A percentile compares a stretch with the other conserved stretches of the same genome.
Conservation (phyloP, 2,888 invertebrate species). For the Mongoloraphidia duomilia region DNA sequence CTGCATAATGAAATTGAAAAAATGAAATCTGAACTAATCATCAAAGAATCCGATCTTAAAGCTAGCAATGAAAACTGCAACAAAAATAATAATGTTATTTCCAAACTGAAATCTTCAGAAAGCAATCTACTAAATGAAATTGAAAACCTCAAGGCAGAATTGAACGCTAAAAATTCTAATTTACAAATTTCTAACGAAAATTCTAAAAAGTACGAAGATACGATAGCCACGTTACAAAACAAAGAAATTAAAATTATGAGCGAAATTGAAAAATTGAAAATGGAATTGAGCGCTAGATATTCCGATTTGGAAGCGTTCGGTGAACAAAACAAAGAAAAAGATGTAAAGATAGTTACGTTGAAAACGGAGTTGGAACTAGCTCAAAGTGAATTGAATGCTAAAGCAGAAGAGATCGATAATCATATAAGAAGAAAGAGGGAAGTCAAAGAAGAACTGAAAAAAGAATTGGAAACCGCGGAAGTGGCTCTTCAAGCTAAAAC, state of each 20-base stretch:
- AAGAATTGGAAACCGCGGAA: slow-evolving; percentile 25
- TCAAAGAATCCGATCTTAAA: too few species aligned
- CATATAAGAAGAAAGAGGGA: slow-evolving; percentile 6
- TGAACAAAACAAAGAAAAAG: slow-evolving; percentile 32
- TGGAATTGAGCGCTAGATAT: slow-evolving; percentile 36
- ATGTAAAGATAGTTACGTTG: slow-evolving; percentile 21
- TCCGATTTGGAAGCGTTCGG: slow-evolving; percentile 37
- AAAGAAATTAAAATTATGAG: slow-evolving; percentile 20
- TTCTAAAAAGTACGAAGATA: too few species aligned
- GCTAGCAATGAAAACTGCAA: too few species aligned
- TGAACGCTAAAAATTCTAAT: too few species aligned
- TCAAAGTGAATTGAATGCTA: slow-evolving; percentile 20
- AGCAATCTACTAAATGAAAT: too few species aligned
- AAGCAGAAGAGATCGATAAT: slow-evolving; percentile 21
- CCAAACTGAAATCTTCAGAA: too few species aligned
- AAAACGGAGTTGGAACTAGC: slow-evolving; percentile 19
- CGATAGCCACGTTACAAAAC: slow-evolving; percentile 8
- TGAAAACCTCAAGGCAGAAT: too few species aligned
- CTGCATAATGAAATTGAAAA: slow-evolving; percentile 20
- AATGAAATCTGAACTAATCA: slow-evolving; percentile 14
- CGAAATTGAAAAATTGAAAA: slow-evolving; percentile 23
- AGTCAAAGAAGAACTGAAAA: slow-evolving; percentile 18
- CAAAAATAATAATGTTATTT: too few species aligned
- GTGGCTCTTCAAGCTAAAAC: slow-evolving; percentile 25
- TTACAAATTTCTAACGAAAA: too few species aligned